Evolutionary conservation across 2,113 vertebrate species (phyloP).

Genomic region (Dromaius novaehollandiae): DNA sequence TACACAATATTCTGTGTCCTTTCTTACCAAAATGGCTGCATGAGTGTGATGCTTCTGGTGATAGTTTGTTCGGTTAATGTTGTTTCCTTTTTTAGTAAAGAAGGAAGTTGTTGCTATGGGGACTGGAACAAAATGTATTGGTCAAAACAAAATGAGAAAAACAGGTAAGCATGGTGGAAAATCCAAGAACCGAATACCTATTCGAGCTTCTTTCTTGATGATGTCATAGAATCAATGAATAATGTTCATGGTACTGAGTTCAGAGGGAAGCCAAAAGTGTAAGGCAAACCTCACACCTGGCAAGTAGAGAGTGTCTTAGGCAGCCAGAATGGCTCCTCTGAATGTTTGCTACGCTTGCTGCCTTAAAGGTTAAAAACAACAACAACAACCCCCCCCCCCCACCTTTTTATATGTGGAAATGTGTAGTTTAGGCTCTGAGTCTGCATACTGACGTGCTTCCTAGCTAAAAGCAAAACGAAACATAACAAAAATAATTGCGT

Average conservation of each 20-base stretch:
- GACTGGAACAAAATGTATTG: slow-evolving; percentile 97
- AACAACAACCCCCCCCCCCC: too few relatives aligned
- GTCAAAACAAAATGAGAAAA: slow-evolving; percentile 85
- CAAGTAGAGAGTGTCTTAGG: background rate
- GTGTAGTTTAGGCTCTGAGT: background rate
- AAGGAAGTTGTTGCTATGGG: slow-evolving; percentile 92
- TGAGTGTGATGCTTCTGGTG: background rate
- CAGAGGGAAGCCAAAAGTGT: background rate
- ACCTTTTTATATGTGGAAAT: background rate
- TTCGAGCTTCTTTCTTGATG: background rate
- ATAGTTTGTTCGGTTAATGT: background rate
- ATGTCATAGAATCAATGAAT: background rate
- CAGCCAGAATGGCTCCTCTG: background rate
- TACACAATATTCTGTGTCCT: background rate
- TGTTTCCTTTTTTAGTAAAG: slow-evolving; percentile 60
- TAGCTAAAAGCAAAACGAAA: background rate
- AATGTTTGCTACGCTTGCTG: background rate
- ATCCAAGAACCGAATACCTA: background rate
- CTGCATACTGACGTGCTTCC: background rate
- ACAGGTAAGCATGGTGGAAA: slow-evolving; percentile 76
- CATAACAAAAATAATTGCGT: background rate
- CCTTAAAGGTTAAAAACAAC: background rate
- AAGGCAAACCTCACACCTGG: background rate
- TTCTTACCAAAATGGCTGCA: background rate
- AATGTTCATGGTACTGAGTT: background rate